phyloP scores from a whole-genome alignment of 2,797 vertebrate species.

The Choloepus didactylus region DNA sequence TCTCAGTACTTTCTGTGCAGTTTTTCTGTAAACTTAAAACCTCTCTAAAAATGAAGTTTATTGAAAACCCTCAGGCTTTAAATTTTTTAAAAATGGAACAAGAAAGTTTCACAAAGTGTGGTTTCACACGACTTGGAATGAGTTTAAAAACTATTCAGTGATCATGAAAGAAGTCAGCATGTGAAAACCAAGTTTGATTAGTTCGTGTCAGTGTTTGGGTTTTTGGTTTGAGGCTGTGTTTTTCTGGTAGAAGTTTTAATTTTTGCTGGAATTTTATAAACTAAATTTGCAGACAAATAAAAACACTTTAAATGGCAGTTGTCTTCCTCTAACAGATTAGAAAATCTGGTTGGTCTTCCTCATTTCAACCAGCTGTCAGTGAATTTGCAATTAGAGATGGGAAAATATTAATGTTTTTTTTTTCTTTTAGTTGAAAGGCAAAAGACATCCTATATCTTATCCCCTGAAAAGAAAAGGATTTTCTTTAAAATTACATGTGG shows the following conservation, averaged over 20 bases:
- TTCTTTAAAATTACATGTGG: neutral
- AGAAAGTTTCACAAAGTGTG: slow-evolving; percentile 60
- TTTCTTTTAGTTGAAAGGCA: slow-evolving; percentile 62
- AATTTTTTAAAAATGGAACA: no score
- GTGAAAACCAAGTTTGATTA: slow-evolving; percentile 42
- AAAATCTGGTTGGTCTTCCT: slow-evolving; percentile 56
- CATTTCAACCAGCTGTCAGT: slow-evolving; percentile 1
- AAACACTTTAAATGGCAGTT: slow-evolving; percentile 65
- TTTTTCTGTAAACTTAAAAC: no score
- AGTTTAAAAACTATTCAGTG: slow-evolving; percentile 50
- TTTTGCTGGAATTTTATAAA: slow-evolving; percentile 64
- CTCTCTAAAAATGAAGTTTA: no score
- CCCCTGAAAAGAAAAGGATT: neutral
- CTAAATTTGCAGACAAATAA: slow-evolving; percentile 45
- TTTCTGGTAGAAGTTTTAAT: slow-evolving; percentile 21
- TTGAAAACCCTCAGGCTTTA: no score
- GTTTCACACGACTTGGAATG: slow-evolving; percentile 68
- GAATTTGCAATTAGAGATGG: slow-evolving; percentile 43
- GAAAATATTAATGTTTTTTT: slow-evolving; percentile 23
- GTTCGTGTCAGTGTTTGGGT: neutral
- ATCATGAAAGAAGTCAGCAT: slow-evolving; percentile 47
- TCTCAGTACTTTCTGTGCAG: no score
- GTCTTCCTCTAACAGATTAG: slow-evolving; percentile 36
- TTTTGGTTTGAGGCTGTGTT: neutral
- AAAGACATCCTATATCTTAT: neutral